Evolutionary conservation across 2,888 invertebrate genomes (phyloP), one percentile per base, ranked within the genome.

Genomic region (Listrodromus nycthemerus): DNA sequence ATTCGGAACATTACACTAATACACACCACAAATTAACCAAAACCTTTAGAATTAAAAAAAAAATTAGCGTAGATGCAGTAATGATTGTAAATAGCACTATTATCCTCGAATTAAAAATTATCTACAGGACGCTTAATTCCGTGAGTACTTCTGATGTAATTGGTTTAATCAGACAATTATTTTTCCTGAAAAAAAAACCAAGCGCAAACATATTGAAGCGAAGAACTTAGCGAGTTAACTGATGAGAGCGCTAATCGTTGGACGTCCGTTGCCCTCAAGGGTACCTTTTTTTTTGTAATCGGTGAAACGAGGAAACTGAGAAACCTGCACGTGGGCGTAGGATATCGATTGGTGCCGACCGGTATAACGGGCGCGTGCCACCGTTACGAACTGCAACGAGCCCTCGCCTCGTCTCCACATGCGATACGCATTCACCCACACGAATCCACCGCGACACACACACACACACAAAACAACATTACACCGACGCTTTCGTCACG

Each of bases 311-410:
- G 74, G 77, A 81, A 80, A 79, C 76, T 69, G 24, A 74, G 75
- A 80, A 86, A 66, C 19, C 79, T 33, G 77, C 74, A 84, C 85
- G 85, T 86, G 86, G 86, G 86, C 84, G 86, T 81, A 63, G 61
- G 69, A 85, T 87, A 90, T 87, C 87, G 88, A 90, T 89, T 88
- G 82, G 45, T 69, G 79, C 63, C 71, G 82, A 85, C 85, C 85
- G 84, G 87, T 88, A 81, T 88, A 89, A 91, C 91, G 89, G 90
- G 89, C 90, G 87, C 89, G 89, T 89, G 89, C 89, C 90, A 87
- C 90, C 89, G 89, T 91, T 90, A 88, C 90, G 80, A 87, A 63
- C 87, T 87, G 86, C 89, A 88, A 88, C 84, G 85, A 75, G 86
- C 86, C 80, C 65, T 33, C 37, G 27, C 13, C n/a, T 16, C 61